Evolutionary conservation across 2,888 invertebrate species (phyloP).

Genomic region (Chesias legatella): DNA sequence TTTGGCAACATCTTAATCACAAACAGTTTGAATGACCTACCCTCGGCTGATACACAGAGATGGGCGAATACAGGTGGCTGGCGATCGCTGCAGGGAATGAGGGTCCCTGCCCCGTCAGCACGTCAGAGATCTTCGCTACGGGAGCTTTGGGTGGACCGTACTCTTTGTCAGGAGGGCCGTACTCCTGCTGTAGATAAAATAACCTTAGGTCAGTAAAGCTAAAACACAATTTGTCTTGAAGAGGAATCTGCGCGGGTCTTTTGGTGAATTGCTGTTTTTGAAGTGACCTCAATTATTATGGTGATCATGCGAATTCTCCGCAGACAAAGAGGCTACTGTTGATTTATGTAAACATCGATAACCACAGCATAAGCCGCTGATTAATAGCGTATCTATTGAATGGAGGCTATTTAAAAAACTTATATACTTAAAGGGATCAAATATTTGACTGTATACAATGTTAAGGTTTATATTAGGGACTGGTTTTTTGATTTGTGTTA

Average conservation of each 20-base stretch:
- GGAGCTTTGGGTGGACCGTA: slow-evolving; percentile 42
- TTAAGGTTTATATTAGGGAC: too few relatives aligned
- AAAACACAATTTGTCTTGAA: background rate
- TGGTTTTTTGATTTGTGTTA: too few relatives aligned
- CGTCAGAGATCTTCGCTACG: slow-evolving; percentile 59
- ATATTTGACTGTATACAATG: too few relatives aligned
- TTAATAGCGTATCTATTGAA: too few relatives aligned
- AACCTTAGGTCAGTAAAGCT: background rate
- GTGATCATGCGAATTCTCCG: too few relatives aligned
- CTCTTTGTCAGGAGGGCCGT: slow-evolving; percentile 20
- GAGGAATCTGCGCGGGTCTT: background rate
- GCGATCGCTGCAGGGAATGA: slow-evolving; percentile 58
- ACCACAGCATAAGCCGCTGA: too few relatives aligned
- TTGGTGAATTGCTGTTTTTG: background rate
- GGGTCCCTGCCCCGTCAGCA: slow-evolving; percentile 55
- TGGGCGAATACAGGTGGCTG: slow-evolving; percentile 58
- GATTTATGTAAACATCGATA: too few relatives aligned
- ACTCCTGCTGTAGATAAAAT: slow-evolving; percentile 21
- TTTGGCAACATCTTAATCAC: background rate
- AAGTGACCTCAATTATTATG: background rate
- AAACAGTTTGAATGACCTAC: slow-evolving; percentile 38
- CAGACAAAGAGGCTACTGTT: too few relatives aligned
- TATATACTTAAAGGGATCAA: too few relatives aligned
- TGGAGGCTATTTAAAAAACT: too few relatives aligned
- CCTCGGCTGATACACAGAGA: slow-evolving; percentile 56